Conservation (phyloP, 2,113 vertebrate species). For the Chaetura pelagica region DNA sequence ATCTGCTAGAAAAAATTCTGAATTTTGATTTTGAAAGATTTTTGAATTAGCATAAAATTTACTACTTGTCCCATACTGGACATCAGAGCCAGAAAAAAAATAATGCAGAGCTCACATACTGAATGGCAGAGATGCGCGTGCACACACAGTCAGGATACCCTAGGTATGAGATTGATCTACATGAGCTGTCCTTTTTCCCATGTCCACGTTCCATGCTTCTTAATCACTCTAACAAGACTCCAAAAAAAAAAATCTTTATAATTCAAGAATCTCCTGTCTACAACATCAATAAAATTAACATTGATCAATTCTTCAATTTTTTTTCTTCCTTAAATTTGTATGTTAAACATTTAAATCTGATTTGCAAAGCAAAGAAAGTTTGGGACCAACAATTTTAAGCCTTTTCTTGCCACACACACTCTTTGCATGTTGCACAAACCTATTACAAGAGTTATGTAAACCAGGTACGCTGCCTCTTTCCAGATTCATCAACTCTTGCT, state of each 20-base stretch:
- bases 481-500: background rate
- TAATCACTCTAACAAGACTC: background rate
- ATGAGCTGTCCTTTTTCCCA: background rate
- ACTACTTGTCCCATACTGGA: background rate
- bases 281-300: background rate
- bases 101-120: background rate
- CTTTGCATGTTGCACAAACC: background rate
- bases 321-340: background rate
- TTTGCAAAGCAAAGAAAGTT: background rate
- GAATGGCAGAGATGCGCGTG: background rate
- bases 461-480: background rate
- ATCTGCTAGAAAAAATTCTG: background rate
- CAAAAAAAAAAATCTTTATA: background rate
- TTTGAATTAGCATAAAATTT: background rate
- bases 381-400: background rate
- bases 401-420: background rate
- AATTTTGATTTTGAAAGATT: background rate
- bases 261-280: background rate
- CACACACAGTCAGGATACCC: background rate
- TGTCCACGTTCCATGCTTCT: background rate
- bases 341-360: background rate
- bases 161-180: background rate
- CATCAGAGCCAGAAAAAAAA: background rate
- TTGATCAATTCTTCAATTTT: background rate
- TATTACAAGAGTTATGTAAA: background rate